Conservation (phyloP, 2,113 vertebrate species). For the Felis chaus region DNA sequence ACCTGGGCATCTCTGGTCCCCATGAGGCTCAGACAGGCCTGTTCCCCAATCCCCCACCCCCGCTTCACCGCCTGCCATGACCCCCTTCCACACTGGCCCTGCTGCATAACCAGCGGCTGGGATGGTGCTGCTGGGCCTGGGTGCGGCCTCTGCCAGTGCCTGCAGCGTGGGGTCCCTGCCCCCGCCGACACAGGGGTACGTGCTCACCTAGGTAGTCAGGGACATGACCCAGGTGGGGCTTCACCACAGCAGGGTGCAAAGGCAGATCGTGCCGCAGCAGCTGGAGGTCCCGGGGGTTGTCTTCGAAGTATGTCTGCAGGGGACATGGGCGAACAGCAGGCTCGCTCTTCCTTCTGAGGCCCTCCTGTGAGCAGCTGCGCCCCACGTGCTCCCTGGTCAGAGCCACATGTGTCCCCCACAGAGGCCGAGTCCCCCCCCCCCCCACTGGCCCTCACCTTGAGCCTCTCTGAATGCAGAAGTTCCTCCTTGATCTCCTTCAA, state of each 20-base stretch:
- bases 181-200: too few relatives aligned
- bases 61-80: fast-evolving
- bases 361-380: neutral
- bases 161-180: too few relatives aligned
- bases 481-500: conserved; percentile 97
- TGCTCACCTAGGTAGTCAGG: conserved; percentile 92
- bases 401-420: fast-evolving
- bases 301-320: conserved; percentile 88
- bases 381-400: neutral
- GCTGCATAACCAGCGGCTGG: neutral
- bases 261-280: conserved; percentile 93
- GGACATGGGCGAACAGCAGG: fast-evolving
- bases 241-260: conserved; percentile 92
- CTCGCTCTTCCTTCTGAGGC: neutral
- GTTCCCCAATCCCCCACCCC: neutral
- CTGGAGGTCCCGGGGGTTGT: conserved; percentile 94
- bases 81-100: neutral
- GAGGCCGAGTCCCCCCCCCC: neutral
- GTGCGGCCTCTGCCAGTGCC: too few relatives aligned
- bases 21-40: neutral
- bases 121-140: too few relatives aligned
- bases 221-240: conserved; percentile 93
- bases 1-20: too few relatives aligned
- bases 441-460: conserved; percentile 87
- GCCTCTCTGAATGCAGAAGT: conserved; percentile 94